Base-by-base conservation (phyloP, 2,113 vertebrate genomes). In the Ophthalmolycus amberensis region DNA sequence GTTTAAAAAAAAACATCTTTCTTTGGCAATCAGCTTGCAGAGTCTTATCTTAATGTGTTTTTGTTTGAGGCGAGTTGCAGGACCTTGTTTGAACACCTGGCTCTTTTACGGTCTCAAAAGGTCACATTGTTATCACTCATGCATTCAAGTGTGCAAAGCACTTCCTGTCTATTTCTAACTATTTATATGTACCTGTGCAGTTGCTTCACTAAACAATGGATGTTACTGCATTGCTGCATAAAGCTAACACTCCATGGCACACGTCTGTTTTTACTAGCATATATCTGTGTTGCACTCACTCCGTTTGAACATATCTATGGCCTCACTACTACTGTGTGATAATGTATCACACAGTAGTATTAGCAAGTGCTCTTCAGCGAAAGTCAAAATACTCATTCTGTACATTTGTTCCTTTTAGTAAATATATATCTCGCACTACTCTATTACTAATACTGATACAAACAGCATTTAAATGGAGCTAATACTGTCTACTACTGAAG, bases 201-300 rank as follows among this genome's bases (percentile, higher is more conserved):
- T 4, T 77, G 59, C 22, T 37, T 3, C 25, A 15, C 56, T 54
- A 14, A 64, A 60, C 44, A 64, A 10, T 34, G 8, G 40, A 42
- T 58, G 48, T 37, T 9, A 32, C 18, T 25, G 40, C 6, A 25
- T 9, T 14, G 16, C 12, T 37, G 40, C 60, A 40, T 12, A 8
- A 37, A 44, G 46, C 25, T 0, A 29, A 32, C 27, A n/a, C 29
- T 27, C 37, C 10, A 58, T 14, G 6, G 20, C 58, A 62, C 71
- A 69, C 15, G 59, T 42, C 44, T 80, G 54, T 69, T 62, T 82
- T 40, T 59, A 74, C 60, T 38, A 38, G 11, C 40, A 18, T 44
- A 15, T 29, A 37, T 58, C 25, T 59, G 22, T 73, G 37, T 25
- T 80, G 56, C 40, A 74, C 10, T 46, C 27, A 66, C 18, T 52